A percentile compares a stretch with the other conserved stretches of the same genome.
Conservation (phyloP, 2,888 invertebrate species). For the Barypeithes pellucidus region DNA sequence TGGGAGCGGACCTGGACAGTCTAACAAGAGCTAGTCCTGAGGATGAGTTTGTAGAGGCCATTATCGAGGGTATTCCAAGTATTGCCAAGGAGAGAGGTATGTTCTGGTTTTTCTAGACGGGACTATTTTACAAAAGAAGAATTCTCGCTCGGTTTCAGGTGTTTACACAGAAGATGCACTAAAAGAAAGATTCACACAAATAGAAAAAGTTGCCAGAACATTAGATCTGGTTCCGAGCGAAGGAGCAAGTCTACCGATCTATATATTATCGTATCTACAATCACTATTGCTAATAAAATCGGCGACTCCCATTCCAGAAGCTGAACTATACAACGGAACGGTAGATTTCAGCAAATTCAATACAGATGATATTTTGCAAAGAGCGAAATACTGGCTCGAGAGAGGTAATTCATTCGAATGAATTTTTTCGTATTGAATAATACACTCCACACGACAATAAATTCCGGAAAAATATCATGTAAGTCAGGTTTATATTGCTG, state of each 20-base stretch:
- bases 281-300: conserved; percentile 84
- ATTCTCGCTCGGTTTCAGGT: conserved; percentile 65
- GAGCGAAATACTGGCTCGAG: conserved; percentile 93
- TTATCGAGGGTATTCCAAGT: conserved; percentile 84
- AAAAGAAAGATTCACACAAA: conserved; percentile 86
- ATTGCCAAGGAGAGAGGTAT: conserved; percentile 80
- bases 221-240: conserved; percentile 90
- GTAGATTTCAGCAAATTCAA: conserved; percentile 83
- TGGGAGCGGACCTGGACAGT: conserved; percentile 81
- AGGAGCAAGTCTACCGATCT: conserved; percentile 83
- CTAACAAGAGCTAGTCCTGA: conserved; percentile 81
- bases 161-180: conserved; percentile 92
- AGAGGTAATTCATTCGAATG: conserved; percentile 89
- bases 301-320: conserved; percentile 79
- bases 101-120: too few relatives aligned
- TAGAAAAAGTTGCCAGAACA: conserved; percentile 85
- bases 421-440: too few relatives aligned
- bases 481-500: too few relatives aligned
- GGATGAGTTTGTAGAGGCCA: conserved; percentile 86
- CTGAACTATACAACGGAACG: conserved; percentile 82
- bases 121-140: neutral
- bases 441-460: too few relatives aligned
- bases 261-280: conserved; percentile 91
- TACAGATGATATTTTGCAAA: conserved; percentile 90
- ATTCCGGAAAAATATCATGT: too few relatives aligned